These are phyloP conservation scores for Pterophyllum scalare DNA, from an alignment of 2,113 vertebrate species.

Conservation along the genomic window DNA sequence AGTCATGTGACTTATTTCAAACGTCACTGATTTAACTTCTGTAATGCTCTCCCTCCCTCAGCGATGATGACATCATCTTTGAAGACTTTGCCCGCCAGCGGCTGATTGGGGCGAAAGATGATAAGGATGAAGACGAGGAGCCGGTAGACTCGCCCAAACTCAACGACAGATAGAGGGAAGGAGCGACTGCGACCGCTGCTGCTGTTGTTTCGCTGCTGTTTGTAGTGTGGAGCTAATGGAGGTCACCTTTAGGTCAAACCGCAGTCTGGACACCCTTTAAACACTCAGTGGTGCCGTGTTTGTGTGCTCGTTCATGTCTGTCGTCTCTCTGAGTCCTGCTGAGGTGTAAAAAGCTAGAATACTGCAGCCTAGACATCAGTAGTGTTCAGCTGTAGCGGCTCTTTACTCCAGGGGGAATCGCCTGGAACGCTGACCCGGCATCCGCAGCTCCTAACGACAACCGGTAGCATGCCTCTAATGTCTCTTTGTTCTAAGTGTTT, in stretches of 20 bases:
- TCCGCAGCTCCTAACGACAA: not conserved
- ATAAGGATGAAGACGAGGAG: slow-evolving; percentile 87
- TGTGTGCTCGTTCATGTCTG: slow-evolving; percentile 71
- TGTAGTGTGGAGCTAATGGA: slow-evolving; percentile 47
- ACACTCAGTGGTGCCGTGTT: slow-evolving; percentile 61
- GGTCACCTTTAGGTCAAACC: slow-evolving; percentile 43
- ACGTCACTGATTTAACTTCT: not conserved
- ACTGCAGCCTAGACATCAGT: slow-evolving; percentile 29
- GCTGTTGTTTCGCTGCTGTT: slow-evolving; percentile 34
- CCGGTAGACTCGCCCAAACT: slow-evolving; percentile 85
- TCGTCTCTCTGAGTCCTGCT: slow-evolving; percentile 65
- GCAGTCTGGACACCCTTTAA: slow-evolving; percentile 49
- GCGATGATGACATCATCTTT: slow-evolving; percentile 96
- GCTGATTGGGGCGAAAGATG: slow-evolving; percentile 90
- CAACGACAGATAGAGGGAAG: slow-evolving; percentile 78
- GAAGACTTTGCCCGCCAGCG: slow-evolving; percentile 96
- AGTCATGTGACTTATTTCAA: not conserved
- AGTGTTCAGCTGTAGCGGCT: slow-evolving; percentile 36
- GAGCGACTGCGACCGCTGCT: not conserved
- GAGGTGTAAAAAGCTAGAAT: slow-evolving; percentile 41
- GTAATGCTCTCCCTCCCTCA: slow-evolving; percentile 41
- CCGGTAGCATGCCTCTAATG: slow-evolving; percentile 61
- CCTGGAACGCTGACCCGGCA: not conserved
- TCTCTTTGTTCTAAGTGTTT: slow-evolving; percentile 65
- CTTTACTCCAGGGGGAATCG: not conserved